phyloP scores from a whole-genome alignment of 1,140 invertebrate species.

The Lanistes nyassanus region DNA sequence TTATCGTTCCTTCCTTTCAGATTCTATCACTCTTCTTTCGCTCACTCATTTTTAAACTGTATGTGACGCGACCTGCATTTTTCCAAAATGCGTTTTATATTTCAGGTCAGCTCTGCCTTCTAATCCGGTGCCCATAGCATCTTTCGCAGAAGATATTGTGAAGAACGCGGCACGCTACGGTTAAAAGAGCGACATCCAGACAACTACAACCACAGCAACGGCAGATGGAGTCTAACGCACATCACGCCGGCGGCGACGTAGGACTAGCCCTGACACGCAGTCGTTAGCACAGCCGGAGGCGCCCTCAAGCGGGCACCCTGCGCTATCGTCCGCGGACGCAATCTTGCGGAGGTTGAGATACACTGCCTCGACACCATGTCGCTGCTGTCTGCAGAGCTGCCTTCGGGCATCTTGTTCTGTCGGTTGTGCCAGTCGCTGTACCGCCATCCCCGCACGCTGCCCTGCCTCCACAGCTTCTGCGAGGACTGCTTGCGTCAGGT shows the following conservation, averaged over 20 bases:
- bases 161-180: too few relatives aligned
- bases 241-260: slow-evolving; percentile 1
- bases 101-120: too few relatives aligned
- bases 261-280: slow-evolving; percentile 6
- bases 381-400: slow-evolving; percentile 12
- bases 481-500: slow-evolving; percentile 32
- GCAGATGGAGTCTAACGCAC: neutral
- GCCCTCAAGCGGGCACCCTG: slow-evolving; percentile 1
- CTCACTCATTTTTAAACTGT: too few relatives aligned
- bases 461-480: slow-evolving; percentile 53
- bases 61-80: too few relatives aligned
- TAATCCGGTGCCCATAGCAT: too few relatives aligned
- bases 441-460: slow-evolving; percentile 40
- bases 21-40: too few relatives aligned
- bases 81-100: too few relatives aligned
- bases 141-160: too few relatives aligned
- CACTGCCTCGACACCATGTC: slow-evolving; percentile 3
- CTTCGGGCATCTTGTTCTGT: slow-evolving; percentile 35
- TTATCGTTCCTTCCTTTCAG: too few relatives aligned
- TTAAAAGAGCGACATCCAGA: neutral
- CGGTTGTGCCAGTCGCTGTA: slow-evolving; percentile 45
- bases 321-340: neutral
- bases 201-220: neutral
- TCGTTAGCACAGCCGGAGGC: neutral
- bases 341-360: neutral